phyloP scores from a whole-genome alignment of 2,888 invertebrate species.

The Andrena praecox region DNA sequence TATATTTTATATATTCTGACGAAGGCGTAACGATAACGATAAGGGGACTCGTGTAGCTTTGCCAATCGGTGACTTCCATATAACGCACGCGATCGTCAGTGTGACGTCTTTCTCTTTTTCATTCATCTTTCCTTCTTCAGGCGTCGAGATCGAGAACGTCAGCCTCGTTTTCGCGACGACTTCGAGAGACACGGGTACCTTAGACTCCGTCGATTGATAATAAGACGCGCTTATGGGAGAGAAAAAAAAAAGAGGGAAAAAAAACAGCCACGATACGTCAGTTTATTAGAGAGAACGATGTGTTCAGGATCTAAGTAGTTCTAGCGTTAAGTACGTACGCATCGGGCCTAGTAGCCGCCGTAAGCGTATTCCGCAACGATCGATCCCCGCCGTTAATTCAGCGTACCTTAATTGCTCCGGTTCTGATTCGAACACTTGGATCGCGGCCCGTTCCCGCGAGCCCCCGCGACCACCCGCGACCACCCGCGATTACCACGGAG shows the following conservation, averaged over 20 bases:
- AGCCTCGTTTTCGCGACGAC: slow-evolving; percentile 25
- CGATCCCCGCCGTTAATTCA: slow-evolving; percentile 16
- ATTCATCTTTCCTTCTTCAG: background rate
- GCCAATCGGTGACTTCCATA: slow-evolving; percentile 41
- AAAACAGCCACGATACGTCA: slow-evolving; percentile 53
- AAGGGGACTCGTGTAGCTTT: slow-evolving; percentile 38
- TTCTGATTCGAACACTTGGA: slow-evolving; percentile 16
- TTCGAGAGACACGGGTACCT: slow-evolving; percentile 57
- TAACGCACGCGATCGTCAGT: slow-evolving; percentile 1
- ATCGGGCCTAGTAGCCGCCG: slow-evolving; percentile 38
- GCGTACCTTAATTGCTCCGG: background rate
- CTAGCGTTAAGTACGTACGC: slow-evolving; percentile 68
- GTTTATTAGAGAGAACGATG: slow-evolving; percentile 73
- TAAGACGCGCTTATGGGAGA: slow-evolving; percentile 70
- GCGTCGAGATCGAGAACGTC: slow-evolving; percentile 6
- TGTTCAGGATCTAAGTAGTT: slow-evolving; percentile 74
- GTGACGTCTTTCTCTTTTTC: background rate
- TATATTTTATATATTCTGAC: slow-evolving; percentile 57
- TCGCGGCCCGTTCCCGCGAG: background rate
- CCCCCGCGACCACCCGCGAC: background rate
- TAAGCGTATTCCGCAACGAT: slow-evolving; percentile 38
- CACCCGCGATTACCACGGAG: background rate
- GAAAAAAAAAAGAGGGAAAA: background rate
- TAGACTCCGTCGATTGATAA: slow-evolving; percentile 73
- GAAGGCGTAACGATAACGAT: slow-evolving; percentile 27